Evolutionary conservation across 2,888 invertebrate species (phyloP), one percentile per base, ranked within the genome.

Genomic region (Taenaris catops): DNA sequence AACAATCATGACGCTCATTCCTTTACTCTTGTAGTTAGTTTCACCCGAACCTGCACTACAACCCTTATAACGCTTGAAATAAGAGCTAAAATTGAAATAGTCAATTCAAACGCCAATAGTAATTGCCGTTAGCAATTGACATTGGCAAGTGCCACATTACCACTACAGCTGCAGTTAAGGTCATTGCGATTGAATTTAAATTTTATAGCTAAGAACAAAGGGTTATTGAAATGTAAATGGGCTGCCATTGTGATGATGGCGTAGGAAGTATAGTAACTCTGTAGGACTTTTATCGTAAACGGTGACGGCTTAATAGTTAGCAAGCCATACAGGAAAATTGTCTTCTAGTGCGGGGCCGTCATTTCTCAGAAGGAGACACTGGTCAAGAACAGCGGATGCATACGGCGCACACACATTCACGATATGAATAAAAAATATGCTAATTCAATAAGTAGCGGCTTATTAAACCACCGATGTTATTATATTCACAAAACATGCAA

Each of bases 121-220:
- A 43, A 43, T 33, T 40, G 40, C 27, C 32, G 35, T 41, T 37
- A 37, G 31, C 31, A 31, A 31, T 23, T 23, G 31, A 31, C 31
- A 23, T 31, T 23, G 21, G 31, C 31, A 31, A 31, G 23, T 21
- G 21, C 14, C 28, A 20, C 28, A 28, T 28, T 35, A 40, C 35
- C 40, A 43, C 23, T 36, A 29, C 5, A 35, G 40, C 33, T 38
- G 41, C 41, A 41, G 35, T 42, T 39, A 34, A 20, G 43, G 43
- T 38, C 46, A 38, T 33, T 35, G 21, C 42, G 26, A 42, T 45
- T 42, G 42, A 47, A 47, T 45, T 42, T 38, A 31, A 47, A 45
- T 37, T 45, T 42, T 31, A 45, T 41, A 21, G 35, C 38, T 35
- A 42, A 47, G 42, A 41, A 35, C 26, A 37, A 34, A 31, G 31